Base-by-base conservation (phyloP, 2,113 vertebrate genomes). In the Rana temporaria region DNA sequence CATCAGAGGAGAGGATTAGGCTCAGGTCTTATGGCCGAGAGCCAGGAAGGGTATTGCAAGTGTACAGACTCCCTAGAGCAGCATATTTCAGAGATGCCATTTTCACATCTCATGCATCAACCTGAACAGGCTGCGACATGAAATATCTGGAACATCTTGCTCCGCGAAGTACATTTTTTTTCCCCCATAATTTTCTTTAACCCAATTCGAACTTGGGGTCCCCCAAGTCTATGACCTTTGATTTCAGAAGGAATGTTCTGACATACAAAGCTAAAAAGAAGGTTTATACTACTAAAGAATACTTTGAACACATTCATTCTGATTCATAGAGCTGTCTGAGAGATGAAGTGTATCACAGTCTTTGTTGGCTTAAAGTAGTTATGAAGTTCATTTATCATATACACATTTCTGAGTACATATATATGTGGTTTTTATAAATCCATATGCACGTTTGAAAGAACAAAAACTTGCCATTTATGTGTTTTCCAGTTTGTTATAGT, bases 51-150 rank as follows among this genome's bases (percentile, higher is more conserved):
- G 81, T 68, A 83, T 76, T 76, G 71, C 64, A 60, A 76, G 63
- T 76, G 52, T 83, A 76, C 48, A 76, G 71, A 83, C 72, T 83
- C 72, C 72, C 81, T 76, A 83, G 72, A 83, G 81, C 81, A 48
- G 81, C 53, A 76, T 83, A 68, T 83, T 76, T 83, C 32, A 83
- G 59, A 68, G 63, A 71, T 83, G 65, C 81, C 81, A 76, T 83
- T 76, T 83, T 83, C 65, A 76, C 62, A 76, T 76, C 53, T 83
- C 72, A 68, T 75, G 72, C 81, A 68, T 83, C 72, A 83, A 30
- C 6, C 56, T 30, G 52, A 83, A 64, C 80, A 82, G 62, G 70
- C 80, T 48, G 26, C 62, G 57, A 59, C 81, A 83, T 68, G 72
- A 76, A 68, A 67, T 76, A 67, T 68, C 68, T 76, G 34, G 55